Conservation (phyloP, 2,113 vertebrate genomes). For the Pygoscelis adeliae region DNA sequence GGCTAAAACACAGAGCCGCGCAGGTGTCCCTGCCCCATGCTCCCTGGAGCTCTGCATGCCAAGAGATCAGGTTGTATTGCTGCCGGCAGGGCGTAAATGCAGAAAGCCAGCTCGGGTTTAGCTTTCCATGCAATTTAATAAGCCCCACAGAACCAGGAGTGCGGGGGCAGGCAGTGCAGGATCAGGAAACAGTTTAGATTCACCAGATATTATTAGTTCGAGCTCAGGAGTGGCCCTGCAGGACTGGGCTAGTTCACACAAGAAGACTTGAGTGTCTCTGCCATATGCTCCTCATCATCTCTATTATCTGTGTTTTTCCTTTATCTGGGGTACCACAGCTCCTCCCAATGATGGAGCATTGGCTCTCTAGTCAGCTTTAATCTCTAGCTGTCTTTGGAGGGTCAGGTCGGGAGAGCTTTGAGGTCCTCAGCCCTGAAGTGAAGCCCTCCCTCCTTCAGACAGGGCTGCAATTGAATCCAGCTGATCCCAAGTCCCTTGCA, state of each 20-base stretch:
- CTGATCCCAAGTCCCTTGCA: constrained; percentile 65
- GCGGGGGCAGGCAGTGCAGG: accelerated
- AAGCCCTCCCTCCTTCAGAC: constrained; percentile 41
- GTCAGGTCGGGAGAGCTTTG: background rate
- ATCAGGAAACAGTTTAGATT: background rate
- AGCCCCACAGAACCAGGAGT: background rate
- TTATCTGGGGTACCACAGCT: background rate
- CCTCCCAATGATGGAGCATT: background rate
- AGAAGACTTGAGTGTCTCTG: background rate
- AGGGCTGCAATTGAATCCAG: constrained; percentile 68
- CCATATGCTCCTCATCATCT: background rate
- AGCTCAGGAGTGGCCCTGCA: background rate
- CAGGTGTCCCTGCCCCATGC: background rate
- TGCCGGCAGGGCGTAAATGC: background rate
- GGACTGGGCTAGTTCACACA: background rate
- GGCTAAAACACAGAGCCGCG: background rate
- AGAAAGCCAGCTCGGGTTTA: background rate
- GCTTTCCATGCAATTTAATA: background rate
- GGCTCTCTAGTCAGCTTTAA: background rate
- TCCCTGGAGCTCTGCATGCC: background rate
- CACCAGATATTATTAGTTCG: background rate
- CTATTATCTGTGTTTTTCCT: background rate
- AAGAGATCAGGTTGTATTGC: background rate
- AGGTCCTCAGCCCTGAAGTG: constrained; percentile 7
- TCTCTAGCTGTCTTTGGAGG: constrained; percentile 10